Evolutionary conservation across 2,797 vertebrate genomes (phyloP), one percentile per base, ranked within the genome.

Genomic region (Gymnodraco acuticeps): DNA sequence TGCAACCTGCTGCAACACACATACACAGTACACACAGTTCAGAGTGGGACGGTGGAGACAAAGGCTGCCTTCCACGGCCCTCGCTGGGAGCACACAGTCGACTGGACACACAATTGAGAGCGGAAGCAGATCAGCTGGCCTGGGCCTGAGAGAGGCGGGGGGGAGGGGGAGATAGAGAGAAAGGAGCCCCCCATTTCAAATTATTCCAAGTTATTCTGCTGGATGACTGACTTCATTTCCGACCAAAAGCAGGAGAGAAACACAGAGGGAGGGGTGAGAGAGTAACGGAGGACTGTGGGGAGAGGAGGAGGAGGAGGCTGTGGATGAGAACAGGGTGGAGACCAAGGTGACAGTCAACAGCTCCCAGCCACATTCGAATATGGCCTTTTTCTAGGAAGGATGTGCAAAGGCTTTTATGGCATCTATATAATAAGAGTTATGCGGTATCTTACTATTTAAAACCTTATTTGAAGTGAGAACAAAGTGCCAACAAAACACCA

Each of bases 161-260:
- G 42, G 53, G 56, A 50, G 75, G 67, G 45, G 48, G 19, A 54
- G 56, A 70, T 23, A 73, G 78, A 88, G 82, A 88, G 79, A 90
- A 86, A 89, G 77, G 86, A 90, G 81, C 80, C 88, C 82, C 86
- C 85, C 75, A 82, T 90, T 93, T 82, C 91, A 92, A 93, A 95
- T 93, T 92, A 94, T 93, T 94, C 92, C 91, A 93, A 94, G 90
- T 93, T 94, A 93, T 93, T 94, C 93, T 94, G 93, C 94, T 94
- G 94, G 93, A 95, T 93, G 94, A 94, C 93, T 94, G 93, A 94
- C 92, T 95, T 94, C 93, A 93, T 94, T 95, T 95, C 94, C 92
- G 91, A 95, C 87, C 64, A 84, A 93, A 89, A 88, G 87, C 87
- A 88, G 84, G 74, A 83, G 78, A 87, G 84, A 79, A 87, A 87